These are phyloP conservation scores for Ciona savignyi DNA, from an alignment of 23 tunicate species.

Conservation along the genomic window DNA sequence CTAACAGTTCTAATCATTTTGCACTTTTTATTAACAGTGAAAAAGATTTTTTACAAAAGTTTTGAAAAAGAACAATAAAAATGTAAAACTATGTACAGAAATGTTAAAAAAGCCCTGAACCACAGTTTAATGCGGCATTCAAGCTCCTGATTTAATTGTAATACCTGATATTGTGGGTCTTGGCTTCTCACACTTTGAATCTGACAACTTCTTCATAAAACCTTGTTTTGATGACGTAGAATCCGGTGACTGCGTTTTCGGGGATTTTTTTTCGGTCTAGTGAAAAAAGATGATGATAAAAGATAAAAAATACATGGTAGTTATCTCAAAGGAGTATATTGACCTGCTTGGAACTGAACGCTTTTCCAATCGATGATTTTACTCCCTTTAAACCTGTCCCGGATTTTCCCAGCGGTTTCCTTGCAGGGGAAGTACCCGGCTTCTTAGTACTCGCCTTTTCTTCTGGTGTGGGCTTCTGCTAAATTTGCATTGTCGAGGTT, in stretches of 20 bases:
- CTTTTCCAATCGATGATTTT: constrained; percentile 41
- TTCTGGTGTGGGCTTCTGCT: neutral
- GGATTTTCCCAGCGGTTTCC: constrained; percentile 9
- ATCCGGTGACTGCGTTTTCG: neutral
- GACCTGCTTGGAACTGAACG: constrained; percentile 12
- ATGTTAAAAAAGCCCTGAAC: too few species aligned
- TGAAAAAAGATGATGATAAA: neutral
- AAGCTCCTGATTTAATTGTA: too few species aligned
- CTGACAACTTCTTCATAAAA: neutral
- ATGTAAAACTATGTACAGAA: too few species aligned
- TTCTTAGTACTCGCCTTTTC: neutral
- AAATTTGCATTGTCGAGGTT: too few species aligned
- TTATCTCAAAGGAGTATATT: too few species aligned
- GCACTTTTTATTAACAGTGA: too few species aligned
- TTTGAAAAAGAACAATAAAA: too few species aligned
- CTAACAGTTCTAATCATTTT: too few species aligned
- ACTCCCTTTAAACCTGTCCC: constrained; percentile 25
- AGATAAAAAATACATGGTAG: too few species aligned
- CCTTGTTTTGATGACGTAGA: neutral
- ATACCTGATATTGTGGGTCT: neutral
- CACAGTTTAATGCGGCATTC: too few species aligned
- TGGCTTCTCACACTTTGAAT: neutral
- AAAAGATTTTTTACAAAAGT: too few species aligned
- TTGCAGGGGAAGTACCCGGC: neutral
- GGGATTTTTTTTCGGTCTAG: neutral